phyloP scores from a whole-genome alignment of 1,140 invertebrate species.

The Platorchestia sp. region DNA sequence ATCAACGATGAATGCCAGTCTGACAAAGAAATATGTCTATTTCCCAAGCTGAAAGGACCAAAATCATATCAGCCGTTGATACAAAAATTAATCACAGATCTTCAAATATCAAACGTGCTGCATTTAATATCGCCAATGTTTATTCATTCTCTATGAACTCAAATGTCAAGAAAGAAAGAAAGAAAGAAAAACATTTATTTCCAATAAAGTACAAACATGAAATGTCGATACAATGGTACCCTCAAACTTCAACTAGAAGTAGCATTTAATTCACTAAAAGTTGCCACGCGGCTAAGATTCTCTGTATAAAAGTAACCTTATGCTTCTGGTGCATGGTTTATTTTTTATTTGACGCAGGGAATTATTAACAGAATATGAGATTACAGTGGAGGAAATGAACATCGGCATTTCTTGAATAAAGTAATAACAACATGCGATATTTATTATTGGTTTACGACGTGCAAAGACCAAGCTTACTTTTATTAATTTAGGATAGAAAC shows the following conservation, averaged over 20 bases:
- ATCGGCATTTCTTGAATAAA: not conserved
- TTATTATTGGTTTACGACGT: not conserved
- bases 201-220: not conserved
- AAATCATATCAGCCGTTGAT: no score
- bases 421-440: not conserved
- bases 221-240: not conserved
- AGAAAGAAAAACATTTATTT: not conserved
- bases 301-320: not conserved
- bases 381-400: not conserved
- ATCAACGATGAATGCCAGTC: no score
- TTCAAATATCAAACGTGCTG: no score
- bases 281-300: not conserved
- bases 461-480: not conserved
- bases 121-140: no score
- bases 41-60: no score
- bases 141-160: no score
- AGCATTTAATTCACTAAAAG: not conserved
- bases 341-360: no score
- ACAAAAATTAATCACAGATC: no score
- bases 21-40: no score
- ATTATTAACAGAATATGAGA: not conserved
- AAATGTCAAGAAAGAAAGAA: no score
- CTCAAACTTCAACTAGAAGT: not conserved
- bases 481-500: not conserved
- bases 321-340: not conserved